phyloP scores from a whole-genome alignment of 2,797 vertebrate species.

The Myripristis jacobus region DNA sequence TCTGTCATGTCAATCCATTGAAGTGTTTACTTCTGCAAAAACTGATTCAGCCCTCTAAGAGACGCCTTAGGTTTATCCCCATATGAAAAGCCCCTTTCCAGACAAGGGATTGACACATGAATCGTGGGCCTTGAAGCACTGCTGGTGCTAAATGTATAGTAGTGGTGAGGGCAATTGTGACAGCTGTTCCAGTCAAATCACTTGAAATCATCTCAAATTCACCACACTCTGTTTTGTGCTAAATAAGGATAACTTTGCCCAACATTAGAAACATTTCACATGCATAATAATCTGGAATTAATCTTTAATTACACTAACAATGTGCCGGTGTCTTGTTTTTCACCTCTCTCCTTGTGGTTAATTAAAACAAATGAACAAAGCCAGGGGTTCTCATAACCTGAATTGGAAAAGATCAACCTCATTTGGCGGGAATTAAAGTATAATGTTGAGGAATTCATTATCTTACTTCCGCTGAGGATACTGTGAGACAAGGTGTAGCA shows the following conservation, averaged over 20 bases:
- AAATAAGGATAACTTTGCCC: slow-evolving; percentile 41
- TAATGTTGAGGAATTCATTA: slow-evolving; percentile 71
- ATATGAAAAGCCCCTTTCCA: slow-evolving; percentile 28
- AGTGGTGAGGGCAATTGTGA: slow-evolving; percentile 2
- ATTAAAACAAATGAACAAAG: slow-evolving; percentile 81
- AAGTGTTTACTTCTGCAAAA: slow-evolving; percentile 13
- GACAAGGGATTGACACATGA: slow-evolving; percentile 40
- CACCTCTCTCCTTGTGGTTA: slow-evolving; percentile 70
- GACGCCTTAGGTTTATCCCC: slow-evolving; percentile 8
- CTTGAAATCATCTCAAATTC: slow-evolving; percentile 50
- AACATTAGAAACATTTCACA: slow-evolving; percentile 52
- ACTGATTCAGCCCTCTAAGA: slow-evolving; percentile 23
- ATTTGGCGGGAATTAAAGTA: slow-evolving; percentile 72
- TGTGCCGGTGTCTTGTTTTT: slow-evolving; percentile 52
- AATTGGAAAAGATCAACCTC: slow-evolving; percentile 71
- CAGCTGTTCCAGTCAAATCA: slow-evolving; percentile 31
- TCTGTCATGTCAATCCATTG: slow-evolving; percentile 18
- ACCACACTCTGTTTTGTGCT: slow-evolving; percentile 33
- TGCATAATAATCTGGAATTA: slow-evolving; percentile 54
- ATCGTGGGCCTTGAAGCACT: slow-evolving; percentile 40
- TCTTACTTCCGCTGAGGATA: slow-evolving; percentile 57
- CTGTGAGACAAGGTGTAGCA: slow-evolving; percentile 22
- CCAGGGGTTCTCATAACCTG: slow-evolving; percentile 75
- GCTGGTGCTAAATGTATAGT: slow-evolving; percentile 41
- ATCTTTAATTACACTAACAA: slow-evolving; percentile 77